Percentiles rank a stretch among this genome's conserved stretches.
phyloP scores from a whole-genome alignment of 2,113 vertebrate genomes.

The Rousettus leschenaultii region DNA sequence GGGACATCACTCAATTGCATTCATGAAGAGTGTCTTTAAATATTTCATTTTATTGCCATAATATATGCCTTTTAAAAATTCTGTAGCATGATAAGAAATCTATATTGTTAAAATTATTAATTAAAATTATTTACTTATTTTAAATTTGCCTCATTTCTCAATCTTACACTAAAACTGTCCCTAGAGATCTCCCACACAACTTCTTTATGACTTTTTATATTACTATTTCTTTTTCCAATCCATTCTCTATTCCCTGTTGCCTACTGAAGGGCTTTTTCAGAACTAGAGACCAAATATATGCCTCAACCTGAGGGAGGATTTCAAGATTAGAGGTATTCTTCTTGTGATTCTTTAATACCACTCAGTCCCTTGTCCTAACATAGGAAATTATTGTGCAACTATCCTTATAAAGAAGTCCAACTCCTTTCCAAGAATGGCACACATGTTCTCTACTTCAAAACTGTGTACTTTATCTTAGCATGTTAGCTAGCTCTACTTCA shows the following conservation, averaged over 20 bases:
- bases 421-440: background rate
- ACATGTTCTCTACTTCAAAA: background rate
- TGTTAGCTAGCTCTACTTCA: background rate
- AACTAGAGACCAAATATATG: constrained; percentile 47
- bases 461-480: background rate
- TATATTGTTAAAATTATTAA: constrained; percentile 14
- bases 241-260: constrained; percentile 20
- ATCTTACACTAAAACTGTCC: constrained; percentile 26
- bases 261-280: constrained; percentile 51
- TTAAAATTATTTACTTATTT: constrained; percentile 55
- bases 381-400: background rate
- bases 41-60: background rate
- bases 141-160: constrained; percentile 35
- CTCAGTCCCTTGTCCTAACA: background rate
- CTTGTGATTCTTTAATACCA: constrained; percentile 4
- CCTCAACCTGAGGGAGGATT: constrained; percentile 28
- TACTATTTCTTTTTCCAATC: constrained; percentile 41
- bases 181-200: constrained; percentile 8
- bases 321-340: constrained; percentile 45
- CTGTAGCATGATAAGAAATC: constrained; percentile 4
- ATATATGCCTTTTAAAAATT: background rate
- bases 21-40: background rate
- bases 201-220: constrained; percentile 51
- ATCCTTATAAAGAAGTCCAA: constrained; percentile 24
- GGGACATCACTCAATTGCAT: background rate